Evolutionary conservation across 2,888 invertebrate genomes (phyloP), one percentile per base, ranked within the genome.

Genomic region (Norana najaformis): DNA sequence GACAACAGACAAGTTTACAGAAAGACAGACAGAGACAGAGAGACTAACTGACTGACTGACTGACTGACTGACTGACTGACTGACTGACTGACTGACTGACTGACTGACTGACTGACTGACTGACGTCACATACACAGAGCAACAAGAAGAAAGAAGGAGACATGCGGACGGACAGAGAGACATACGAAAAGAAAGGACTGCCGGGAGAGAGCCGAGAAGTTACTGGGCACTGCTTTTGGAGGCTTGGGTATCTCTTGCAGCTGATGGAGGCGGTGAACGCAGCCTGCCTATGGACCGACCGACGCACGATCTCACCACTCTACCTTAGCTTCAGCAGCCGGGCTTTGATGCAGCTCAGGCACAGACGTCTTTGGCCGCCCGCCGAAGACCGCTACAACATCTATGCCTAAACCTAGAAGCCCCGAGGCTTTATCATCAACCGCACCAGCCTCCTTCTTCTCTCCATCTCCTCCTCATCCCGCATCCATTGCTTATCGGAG

Each of bases 351-450:
- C 69, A 69, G 69, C 69, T 11, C 69, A 30, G 11, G 69, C 69
- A n/a, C 69, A 69, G 69, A 69, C 69, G 69, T n/a, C n/a, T 69
- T n/a, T n/a, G n/a, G 69, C 69, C 69, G 69, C 8, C 16, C n/a
- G 69, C 23, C 69, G 30, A 69, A 30, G 69, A 69, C 30, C 69
- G 69, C 69, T 69, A 69, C n/a, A 69, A n/a, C n/a, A 69, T 69
- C 69, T n/a, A 69, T 69, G 69, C 69, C 69, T 69, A 69, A 69
- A n/a, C 69, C 69, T 69, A 69, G 69, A 69, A 69, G 69, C 69
- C 69, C n/a, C 30, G n/a, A 69, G 69, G 69, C 69, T 69, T 69
- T 69, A 69, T 69, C 69, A 69, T 69, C n/a, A n/a, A 47, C 14
- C 69, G 69, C n/a, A 30, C 85, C 85, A 37, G 34, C 85, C 85